phyloP scores from a whole-genome alignment of 2,113 vertebrate genomes.

The Pygoscelis adeliae region DNA sequence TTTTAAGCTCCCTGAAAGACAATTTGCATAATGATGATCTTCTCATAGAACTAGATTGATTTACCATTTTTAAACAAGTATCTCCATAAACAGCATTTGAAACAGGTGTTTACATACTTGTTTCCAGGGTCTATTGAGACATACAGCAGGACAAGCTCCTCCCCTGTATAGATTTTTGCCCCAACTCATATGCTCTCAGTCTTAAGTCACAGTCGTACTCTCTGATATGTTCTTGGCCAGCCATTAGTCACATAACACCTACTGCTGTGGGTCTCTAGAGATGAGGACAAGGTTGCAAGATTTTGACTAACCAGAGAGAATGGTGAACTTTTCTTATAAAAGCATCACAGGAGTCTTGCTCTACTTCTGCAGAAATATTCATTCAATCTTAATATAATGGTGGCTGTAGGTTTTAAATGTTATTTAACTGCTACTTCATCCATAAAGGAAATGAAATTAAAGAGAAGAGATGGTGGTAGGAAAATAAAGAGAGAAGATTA shows the following conservation, averaged over 20 bases:
- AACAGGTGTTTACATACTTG: not conserved
- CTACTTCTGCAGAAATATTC: not conserved
- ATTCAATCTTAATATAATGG: not conserved
- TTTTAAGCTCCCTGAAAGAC: conserved; percentile 10
- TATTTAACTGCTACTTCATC: not conserved
- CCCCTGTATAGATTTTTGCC: not conserved
- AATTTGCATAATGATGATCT: conserved; percentile 1
- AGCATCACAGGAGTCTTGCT: not conserved
- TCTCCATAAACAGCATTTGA: not conserved
- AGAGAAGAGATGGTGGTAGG: not conserved
- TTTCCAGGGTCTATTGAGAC: not conserved
- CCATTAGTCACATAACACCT: not conserved
- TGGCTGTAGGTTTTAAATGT: not conserved
- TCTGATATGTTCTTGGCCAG: not conserved
- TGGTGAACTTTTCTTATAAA: not conserved
- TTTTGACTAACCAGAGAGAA: not conserved
- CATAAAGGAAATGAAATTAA: not conserved
- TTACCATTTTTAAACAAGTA: not conserved
- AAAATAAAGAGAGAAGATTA: not conserved
- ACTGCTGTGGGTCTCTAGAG: not conserved
- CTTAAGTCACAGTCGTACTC: not conserved
- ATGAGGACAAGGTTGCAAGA: not conserved
- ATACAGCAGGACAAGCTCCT: not conserved
- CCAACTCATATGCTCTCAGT: not conserved
- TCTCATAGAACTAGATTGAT: conserved; percentile 16